Conservation (phyloP, 2,888 invertebrate species). For the Drosophila merina region DNA sequence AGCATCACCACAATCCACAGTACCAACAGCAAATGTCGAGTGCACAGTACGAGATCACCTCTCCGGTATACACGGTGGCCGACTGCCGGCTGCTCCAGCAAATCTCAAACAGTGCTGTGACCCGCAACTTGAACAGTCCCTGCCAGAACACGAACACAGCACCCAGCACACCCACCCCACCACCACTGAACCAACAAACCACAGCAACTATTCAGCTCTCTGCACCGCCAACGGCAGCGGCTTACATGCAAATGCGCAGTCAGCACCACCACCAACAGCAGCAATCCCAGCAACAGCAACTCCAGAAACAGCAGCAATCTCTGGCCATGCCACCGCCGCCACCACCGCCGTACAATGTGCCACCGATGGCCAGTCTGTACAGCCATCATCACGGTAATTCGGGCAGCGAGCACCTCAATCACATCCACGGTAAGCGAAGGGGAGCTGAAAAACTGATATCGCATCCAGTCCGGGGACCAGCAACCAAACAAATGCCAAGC, state of each 20-base stretch:
- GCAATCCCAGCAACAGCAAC: slow-evolving; percentile 40
- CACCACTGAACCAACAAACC: slow-evolving; percentile 55
- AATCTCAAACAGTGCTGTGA: slow-evolving; percentile 80
- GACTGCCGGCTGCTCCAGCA: slow-evolving; percentile 81
- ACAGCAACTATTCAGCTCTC: slow-evolving; percentile 57
- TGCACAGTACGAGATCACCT: slow-evolving; percentile 56
- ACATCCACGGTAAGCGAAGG: slow-evolving; percentile 78
- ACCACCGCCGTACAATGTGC: slow-evolving; percentile 67
- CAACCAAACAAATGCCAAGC: slow-evolving; percentile 41
- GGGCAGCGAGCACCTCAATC: slow-evolving; percentile 60
- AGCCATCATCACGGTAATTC: slow-evolving; percentile 64
- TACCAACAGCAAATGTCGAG: slow-evolving; percentile 17
- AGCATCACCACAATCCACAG: slow-evolving; percentile 27
- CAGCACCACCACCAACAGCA: slow-evolving; percentile 56
- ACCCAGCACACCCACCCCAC: slow-evolving; percentile 69
- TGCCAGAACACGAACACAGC: slow-evolving; percentile 73
- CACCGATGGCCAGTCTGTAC: slow-evolving; percentile 63
- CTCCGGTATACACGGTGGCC: slow-evolving; percentile 78
- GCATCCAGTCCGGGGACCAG: slow-evolving; percentile 4
- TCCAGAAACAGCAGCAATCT: slow-evolving; percentile 62
- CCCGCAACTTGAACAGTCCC: slow-evolving; percentile 73
- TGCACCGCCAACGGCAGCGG: slow-evolving; percentile 58
- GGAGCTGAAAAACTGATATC: slow-evolving; percentile 22
- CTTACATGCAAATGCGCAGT: slow-evolving; percentile 72
- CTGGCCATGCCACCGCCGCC: slow-evolving; percentile 70